A percentile compares a stretch with the other conserved stretches of the same genome.
These are phyloP conservation scores for Larimichthys crocea DNA, from an alignment of 2,113 vertebrate species.

Conservation along the genomic window DNA sequence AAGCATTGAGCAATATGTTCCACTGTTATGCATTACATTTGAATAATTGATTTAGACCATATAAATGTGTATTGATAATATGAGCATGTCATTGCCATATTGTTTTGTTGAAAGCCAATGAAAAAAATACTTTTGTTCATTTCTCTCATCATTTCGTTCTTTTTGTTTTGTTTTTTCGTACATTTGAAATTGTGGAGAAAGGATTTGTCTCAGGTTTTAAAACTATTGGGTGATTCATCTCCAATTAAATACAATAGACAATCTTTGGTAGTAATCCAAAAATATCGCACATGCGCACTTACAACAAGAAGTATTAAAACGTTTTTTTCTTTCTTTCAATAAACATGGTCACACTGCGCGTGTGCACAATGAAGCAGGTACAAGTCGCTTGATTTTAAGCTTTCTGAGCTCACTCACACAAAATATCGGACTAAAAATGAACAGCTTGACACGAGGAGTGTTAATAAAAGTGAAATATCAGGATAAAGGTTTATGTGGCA, in stretches of 20 bases:
- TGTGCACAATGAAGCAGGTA: background rate
- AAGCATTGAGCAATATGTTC: too few relatives aligned
- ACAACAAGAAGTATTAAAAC: background rate
- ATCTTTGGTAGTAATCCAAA: conserved; percentile 4
- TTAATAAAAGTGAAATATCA: background rate
- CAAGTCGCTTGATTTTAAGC: background rate
- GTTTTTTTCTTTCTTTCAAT: background rate
- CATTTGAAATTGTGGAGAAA: background rate
- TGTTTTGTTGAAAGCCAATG: too few relatives aligned
- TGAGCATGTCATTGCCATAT: background rate
- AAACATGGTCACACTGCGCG: background rate
- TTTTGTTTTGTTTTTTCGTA: too few relatives aligned
- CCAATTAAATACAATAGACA: background rate
- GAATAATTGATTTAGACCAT: background rate
- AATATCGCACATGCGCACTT: conserved; percentile 1
- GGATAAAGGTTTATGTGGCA: background rate
- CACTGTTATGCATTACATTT: too few relatives aligned
- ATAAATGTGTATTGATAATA: background rate
- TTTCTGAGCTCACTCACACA: background rate
- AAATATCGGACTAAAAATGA: background rate
- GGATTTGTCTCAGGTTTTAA: too few relatives aligned
- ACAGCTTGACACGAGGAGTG: too few relatives aligned
- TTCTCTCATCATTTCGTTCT: too few relatives aligned
- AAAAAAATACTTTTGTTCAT: too few relatives aligned
- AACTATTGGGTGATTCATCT: background rate